phyloP scores from a whole-genome alignment of 1,140 invertebrate species.

The Aporrectodea caliginosa region DNA sequence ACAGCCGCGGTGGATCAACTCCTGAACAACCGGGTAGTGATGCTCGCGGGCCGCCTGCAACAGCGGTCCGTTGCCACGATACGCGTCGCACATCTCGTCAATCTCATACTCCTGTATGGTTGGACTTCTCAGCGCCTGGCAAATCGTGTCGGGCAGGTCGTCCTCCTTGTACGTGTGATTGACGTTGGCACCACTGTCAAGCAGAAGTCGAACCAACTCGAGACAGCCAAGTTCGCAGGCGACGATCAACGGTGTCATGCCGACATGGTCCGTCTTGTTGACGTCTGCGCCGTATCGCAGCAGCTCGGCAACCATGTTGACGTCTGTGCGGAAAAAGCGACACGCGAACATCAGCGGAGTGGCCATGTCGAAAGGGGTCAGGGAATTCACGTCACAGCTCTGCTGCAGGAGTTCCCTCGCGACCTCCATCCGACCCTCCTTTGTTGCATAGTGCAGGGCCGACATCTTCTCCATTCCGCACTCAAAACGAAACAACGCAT shows the following conservation, averaged over 20 bases:
- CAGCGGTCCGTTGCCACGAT: conserved; percentile 5
- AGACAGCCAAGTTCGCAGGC: conserved; percentile 9
- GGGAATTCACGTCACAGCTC: not conserved
- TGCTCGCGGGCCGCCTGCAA: conserved; percentile 14
- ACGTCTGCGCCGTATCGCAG: conserved; percentile 7
- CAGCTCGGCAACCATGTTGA: not conserved
- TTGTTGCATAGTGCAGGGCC: conserved; percentile 6
- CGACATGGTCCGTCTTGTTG: not conserved
- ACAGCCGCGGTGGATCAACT: not conserved
- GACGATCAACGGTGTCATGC: not conserved
- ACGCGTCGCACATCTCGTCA: conserved; percentile 13
- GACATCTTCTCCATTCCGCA: conserved; percentile 16
- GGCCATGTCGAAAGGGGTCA: conserved; percentile 6
- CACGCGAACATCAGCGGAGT: conserved; percentile 9
- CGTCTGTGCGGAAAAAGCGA: not conserved
- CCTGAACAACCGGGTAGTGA: conserved; percentile 1
- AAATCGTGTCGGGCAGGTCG: not conserved
- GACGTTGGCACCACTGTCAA: not conserved
- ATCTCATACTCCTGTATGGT: not conserved
- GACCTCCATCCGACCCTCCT: not conserved
- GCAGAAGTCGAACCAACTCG: conserved; percentile 1
- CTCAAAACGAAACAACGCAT: conserved; percentile 1
- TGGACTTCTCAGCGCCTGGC: not conserved
- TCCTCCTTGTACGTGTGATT: not conserved
- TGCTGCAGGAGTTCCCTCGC: not conserved